phyloP scores from a whole-genome alignment of 2,888 invertebrate species.

The Griposia aprilina region DNA sequence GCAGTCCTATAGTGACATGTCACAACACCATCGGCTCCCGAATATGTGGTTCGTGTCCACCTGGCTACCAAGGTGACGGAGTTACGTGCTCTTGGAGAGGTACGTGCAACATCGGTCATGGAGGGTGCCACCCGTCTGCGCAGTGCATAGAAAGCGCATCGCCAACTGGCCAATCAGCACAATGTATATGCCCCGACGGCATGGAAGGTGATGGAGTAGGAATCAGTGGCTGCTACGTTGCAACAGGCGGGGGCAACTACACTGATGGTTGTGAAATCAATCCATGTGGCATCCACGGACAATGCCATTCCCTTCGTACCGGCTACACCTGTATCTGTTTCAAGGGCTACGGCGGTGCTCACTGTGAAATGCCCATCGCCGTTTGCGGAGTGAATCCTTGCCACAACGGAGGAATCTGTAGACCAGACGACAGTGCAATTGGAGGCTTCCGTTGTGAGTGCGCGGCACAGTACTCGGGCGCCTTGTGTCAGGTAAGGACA shows the following conservation, averaged over 20 bases:
- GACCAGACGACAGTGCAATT: slow-evolving; percentile 71
- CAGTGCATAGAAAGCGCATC: slow-evolving; percentile 93
- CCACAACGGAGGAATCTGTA: slow-evolving; percentile 95
- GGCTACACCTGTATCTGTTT: slow-evolving; percentile 91
- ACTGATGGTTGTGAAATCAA: slow-evolving; percentile 85
- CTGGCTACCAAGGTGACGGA: slow-evolving; percentile 97
- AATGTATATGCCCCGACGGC: slow-evolving; percentile 95
- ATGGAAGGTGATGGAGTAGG: slow-evolving; percentile 95
- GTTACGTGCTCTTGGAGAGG: slow-evolving; percentile 93
- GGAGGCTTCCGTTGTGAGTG: slow-evolving; percentile 92
- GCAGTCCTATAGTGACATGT: slow-evolving; percentile 96
- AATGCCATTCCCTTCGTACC: slow-evolving; percentile 86
- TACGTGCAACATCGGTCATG: slow-evolving; percentile 93
- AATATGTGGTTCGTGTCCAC: slow-evolving; percentile 96
- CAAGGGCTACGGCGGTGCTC: slow-evolving; percentile 91
- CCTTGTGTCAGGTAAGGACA: slow-evolving; percentile 91
- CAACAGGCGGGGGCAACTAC: slow-evolving; percentile 73
- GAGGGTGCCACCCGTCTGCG: slow-evolving; percentile 96
- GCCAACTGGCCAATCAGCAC: slow-evolving; percentile 89
- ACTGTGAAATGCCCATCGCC: slow-evolving; percentile 91
- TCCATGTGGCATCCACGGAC: slow-evolving; percentile 91
- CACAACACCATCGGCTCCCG: slow-evolving; percentile 97
- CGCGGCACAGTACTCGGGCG: slow-evolving; percentile 92
- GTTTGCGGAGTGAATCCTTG: slow-evolving; percentile 94
- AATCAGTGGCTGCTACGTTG: slow-evolving; percentile 92